Conservation (phyloP, 1,140 invertebrate species). For the Stegodyphus mimosarum region DNA sequence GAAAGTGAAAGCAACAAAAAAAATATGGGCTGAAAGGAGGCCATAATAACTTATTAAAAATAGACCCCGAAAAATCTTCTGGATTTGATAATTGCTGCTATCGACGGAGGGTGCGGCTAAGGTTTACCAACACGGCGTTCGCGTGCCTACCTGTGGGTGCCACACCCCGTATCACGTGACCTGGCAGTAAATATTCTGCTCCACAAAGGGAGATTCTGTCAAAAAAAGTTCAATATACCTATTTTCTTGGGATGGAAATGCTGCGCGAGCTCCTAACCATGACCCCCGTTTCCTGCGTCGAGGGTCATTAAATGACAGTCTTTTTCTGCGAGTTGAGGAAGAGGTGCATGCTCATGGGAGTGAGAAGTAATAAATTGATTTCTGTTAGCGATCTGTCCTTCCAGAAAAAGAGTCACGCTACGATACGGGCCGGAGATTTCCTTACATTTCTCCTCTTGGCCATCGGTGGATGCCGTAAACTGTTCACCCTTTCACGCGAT, state of each 20-base stretch:
- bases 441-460: no score
- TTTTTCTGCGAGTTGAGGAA: conserved; percentile 12
- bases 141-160: conserved; percentile 23
- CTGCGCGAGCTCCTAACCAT: no score
- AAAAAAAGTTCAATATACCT: conserved; percentile 22
- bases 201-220: conserved; percentile 1
- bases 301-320: conserved; percentile 15
- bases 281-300: conserved; percentile 4
- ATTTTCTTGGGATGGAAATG: no score
- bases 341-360: background rate
- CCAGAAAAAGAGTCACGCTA: background rate
- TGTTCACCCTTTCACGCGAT: no score
- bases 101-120: conserved; percentile 6
- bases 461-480: no score
- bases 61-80: conserved; percentile 19
- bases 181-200: conserved; percentile 23
- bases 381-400: background rate
- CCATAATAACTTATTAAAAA: background rate
- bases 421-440: background rate
- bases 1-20: no score
- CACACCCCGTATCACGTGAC: conserved; percentile 32
- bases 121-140: conserved; percentile 27
- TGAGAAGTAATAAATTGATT: conserved; percentile 1
- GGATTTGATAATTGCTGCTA: conserved; percentile 23
- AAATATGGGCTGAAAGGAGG: background rate